Percentiles rank a stretch among this genome's conserved stretches.
Evolutionary conservation across 2,888 invertebrate genomes (phyloP).

Genomic region (Panzeria rudis): DNA sequence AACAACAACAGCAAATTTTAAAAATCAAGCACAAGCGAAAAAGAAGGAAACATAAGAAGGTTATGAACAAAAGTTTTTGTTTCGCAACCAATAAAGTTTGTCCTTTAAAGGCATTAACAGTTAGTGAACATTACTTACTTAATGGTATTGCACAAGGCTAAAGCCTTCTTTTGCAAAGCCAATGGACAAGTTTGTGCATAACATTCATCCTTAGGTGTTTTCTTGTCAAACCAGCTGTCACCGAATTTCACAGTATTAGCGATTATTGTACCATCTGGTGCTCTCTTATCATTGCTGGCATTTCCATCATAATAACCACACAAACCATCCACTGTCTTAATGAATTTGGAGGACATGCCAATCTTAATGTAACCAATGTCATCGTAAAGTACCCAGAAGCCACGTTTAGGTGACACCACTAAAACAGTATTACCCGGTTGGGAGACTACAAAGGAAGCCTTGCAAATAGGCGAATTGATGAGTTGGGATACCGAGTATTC

Average conservation of each 20-base stretch:
- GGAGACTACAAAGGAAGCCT: constrained; percentile 87
- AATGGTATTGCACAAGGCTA: constrained; percentile 88
- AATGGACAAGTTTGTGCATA: constrained; percentile 87
- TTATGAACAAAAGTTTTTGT: constrained; percentile 36
- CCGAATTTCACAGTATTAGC: constrained; percentile 89
- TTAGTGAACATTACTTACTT: constrained; percentile 84
- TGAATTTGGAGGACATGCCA: constrained; percentile 87
- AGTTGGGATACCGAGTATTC: constrained; percentile 83
- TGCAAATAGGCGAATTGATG: constrained; percentile 81
- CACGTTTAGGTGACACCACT: constrained; percentile 88
- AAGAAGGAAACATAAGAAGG: constrained; percentile 22
- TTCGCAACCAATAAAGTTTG: constrained; percentile 6
- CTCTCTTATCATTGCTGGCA: constrained; percentile 87
- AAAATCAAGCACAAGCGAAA: constrained; percentile 8
- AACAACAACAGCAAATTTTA: constrained; percentile 11
- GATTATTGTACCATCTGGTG: constrained; percentile 87
- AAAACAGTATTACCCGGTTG: constrained; percentile 88
- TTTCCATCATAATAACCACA: constrained; percentile 91
- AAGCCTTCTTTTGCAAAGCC: constrained; percentile 87
- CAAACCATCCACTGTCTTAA: constrained; percentile 89
- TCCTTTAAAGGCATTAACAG: background rate
- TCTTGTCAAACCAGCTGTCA: constrained; percentile 88
- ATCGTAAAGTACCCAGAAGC: constrained; percentile 90
- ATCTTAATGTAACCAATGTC: constrained; percentile 88
- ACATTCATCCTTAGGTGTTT: constrained; percentile 84